phyloP scores from a whole-genome alignment of 2,113 vertebrate genomes.

The Gallinago media region DNA sequence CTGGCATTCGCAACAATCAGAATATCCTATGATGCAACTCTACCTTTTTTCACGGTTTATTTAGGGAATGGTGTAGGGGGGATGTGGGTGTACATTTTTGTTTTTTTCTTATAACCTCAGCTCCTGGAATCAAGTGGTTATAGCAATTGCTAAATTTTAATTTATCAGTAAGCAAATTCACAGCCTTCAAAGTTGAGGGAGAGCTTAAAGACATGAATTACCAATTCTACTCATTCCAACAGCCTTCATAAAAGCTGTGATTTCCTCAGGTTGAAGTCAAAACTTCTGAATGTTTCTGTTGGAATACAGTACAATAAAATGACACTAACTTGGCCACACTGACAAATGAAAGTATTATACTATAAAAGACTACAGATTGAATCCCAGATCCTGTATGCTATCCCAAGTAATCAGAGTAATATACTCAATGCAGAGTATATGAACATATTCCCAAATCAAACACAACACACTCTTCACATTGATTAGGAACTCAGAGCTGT shows the following conservation, averaged over 20 bases:
- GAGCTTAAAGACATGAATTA: neutral
- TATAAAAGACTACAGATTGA: neutral
- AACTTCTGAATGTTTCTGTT: neutral
- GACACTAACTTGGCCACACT: neutral
- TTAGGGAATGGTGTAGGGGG: neutral
- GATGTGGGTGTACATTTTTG: too few relatives aligned
- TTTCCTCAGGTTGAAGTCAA: neutral
- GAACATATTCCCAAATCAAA: neutral
- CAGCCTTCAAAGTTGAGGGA: neutral
- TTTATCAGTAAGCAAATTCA: neutral
- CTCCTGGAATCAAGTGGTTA: neutral
- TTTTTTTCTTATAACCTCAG: neutral
- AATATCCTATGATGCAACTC: neutral
- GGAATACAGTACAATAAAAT: neutral
- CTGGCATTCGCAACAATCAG: neutral
- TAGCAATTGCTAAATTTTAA: neutral
- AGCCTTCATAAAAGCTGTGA: neutral
- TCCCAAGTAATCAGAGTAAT: neutral
- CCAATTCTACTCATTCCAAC: neutral
- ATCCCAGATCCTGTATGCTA: neutral
- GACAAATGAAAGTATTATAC: neutral
- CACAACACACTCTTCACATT: neutral
- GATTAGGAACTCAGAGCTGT: neutral
- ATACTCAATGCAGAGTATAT: neutral
- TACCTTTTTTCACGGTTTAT: neutral